These are phyloP conservation scores for Petrolisthes cinctipes DNA, from an alignment of 2,888 invertebrate genomes.

Conservation along the genomic window DNA sequence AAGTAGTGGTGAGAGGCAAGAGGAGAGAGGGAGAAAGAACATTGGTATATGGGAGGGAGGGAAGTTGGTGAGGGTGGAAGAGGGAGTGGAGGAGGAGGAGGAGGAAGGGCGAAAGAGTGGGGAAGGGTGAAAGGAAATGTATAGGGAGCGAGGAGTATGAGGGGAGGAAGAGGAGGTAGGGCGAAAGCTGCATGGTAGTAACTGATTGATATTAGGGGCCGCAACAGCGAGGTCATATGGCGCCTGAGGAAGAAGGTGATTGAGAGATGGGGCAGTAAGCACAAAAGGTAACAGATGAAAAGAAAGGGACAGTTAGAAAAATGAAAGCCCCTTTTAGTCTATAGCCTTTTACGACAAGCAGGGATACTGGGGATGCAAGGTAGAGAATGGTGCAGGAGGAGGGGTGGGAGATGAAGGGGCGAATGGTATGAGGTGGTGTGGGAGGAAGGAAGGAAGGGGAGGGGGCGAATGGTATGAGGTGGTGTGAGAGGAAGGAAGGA, in stretches of 20 bases:
- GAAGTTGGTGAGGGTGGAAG: not conserved
- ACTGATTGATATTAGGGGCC: not conserved
- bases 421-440: not conserved
- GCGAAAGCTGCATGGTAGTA: too few relatives aligned
- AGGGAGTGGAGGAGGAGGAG: not conserved
- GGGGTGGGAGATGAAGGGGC: not conserved
- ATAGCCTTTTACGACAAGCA: too few relatives aligned
- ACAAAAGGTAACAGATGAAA: too few relatives aligned
- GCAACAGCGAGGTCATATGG: not conserved
- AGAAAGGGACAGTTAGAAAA: too few relatives aligned
- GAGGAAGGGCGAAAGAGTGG: not conserved
- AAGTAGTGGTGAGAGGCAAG: not conserved
- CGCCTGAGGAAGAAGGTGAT: slow-evolving; percentile 7
- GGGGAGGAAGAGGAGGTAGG: not conserved
- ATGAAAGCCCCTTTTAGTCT: too few relatives aligned
- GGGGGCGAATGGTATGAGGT: not conserved
- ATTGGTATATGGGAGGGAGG: not conserved
- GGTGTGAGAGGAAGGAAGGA: not conserved
- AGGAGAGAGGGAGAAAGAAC: not conserved
- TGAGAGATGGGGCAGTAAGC: too few relatives aligned
- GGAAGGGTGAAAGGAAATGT: not conserved
- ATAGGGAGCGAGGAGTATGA: not conserved
- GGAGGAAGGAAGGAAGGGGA: not conserved
- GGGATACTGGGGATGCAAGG: not conserved
- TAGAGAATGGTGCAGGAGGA: not conserved